Evolutionary conservation across 2,113 vertebrate genomes (phyloP).

Genomic region (Zootoca vivipara): DNA sequence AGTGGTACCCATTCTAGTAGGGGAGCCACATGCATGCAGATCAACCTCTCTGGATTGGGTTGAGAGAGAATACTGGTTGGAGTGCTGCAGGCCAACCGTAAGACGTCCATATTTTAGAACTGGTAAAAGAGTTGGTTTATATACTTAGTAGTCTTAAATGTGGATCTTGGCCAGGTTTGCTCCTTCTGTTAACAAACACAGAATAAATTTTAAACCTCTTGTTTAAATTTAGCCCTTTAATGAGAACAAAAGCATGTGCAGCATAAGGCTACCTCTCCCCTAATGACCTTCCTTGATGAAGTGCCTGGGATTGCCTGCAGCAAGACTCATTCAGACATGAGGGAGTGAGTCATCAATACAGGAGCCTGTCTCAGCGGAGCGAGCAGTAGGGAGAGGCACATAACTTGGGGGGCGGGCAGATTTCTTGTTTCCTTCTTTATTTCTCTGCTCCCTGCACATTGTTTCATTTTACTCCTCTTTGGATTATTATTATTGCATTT

Average conservation of each 20-base stretch:
- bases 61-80: background rate
- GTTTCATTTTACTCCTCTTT: background rate
- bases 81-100: too few relatives aligned
- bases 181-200: background rate
- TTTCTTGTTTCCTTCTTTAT: background rate
- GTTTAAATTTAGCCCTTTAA: background rate
- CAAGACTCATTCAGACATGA: background rate
- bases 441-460: background rate
- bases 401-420: background rate
- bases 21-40: background rate
- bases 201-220: background rate
- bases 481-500: background rate
- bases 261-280: background rate
- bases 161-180: background rate
- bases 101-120: background rate
- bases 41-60: background rate
- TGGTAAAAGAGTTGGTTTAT: background rate
- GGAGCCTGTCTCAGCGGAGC: background rate
- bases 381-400: background rate
- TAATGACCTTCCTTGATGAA: background rate
- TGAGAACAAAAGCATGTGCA: background rate
- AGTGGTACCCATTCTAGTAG: background rate
- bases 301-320: background rate
- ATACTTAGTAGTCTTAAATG: background rate
- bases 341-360: background rate